A percentile compares a stretch with the other conserved stretches of the same genome.
phyloP scores from a whole-genome alignment of 35 echinoderm and acorn worm genomes.

The Apostichopus parvimensis region DNA sequence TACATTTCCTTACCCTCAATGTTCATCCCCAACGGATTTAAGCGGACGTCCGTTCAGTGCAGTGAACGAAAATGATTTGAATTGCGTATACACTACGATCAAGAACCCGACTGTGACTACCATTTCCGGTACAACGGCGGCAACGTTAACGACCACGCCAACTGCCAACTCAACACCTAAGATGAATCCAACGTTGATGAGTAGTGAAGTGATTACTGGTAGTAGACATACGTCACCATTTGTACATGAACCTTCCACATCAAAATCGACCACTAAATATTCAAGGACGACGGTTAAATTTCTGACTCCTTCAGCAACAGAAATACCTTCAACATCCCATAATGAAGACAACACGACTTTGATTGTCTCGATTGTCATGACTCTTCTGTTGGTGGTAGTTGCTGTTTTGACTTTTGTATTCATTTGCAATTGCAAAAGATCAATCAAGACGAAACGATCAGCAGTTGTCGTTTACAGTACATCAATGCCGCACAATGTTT shows the following conservation, averaged over 20 bases:
- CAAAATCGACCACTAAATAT: too few species aligned
- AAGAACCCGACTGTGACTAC: too few species aligned
- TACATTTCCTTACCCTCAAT: neutral
- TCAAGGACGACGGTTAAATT: too few species aligned
- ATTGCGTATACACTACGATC: neutral
- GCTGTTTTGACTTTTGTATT: neutral
- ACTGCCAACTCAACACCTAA: too few species aligned
- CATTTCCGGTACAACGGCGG: too few species aligned
- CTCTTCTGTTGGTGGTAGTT: neutral
- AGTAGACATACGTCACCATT: too few species aligned
- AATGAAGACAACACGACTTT: neutral
- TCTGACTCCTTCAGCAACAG: too few species aligned
- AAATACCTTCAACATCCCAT: too few species aligned
- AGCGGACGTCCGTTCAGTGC: neutral
- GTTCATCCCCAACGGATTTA: neutral
- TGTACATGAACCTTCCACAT: too few species aligned
- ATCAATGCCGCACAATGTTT: neutral
- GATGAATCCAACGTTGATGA: too few species aligned
- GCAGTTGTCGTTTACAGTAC: neutral
- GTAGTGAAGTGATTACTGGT: too few species aligned
- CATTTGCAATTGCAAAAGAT: neutral
- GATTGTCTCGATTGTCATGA: neutral
- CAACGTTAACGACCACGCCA: too few species aligned
- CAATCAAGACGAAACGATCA: neutral
- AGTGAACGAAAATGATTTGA: neutral